Percentiles rank a stretch among this genome's conserved stretches.
These are phyloP conservation scores for Crambe crambe DNA, from an alignment of 37 sponge, comb jelly and placozoan genomes.

Conservation along the genomic window DNA sequence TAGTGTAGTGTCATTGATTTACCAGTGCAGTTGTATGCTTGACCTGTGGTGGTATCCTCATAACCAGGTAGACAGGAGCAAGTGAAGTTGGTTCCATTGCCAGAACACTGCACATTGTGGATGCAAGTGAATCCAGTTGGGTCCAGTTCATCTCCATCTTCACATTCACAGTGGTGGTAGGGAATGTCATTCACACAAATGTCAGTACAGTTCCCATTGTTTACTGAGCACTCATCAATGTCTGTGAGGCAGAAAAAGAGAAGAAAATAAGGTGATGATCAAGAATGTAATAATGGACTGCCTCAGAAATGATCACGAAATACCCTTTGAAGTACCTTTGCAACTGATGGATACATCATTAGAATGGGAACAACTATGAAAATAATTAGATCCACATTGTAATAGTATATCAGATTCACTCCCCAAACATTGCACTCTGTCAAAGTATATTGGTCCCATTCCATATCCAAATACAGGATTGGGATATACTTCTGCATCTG, in stretches of 20 bases:
- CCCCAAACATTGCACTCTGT: too few species aligned
- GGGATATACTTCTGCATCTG: too few species aligned
- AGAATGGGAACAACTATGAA: background rate
- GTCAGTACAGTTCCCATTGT: slow-evolving; percentile 24
- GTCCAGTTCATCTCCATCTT: slow-evolving; percentile 20
- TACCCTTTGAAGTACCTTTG: slow-evolving; percentile 17
- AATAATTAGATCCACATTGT: too few species aligned
- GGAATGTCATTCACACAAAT: slow-evolving; percentile 36
- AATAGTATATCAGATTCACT: too few species aligned
- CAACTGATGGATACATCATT: slow-evolving; percentile 19
- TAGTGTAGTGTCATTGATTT: too few species aligned
- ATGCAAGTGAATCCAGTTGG: slow-evolving; percentile 6
- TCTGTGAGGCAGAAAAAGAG: too few species aligned
- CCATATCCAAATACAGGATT: too few species aligned
- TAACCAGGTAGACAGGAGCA: slow-evolving; percentile 38
- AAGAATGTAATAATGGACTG: too few species aligned
- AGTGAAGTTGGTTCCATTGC: background rate
- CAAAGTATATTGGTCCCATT: too few species aligned
- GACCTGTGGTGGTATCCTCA: background rate
- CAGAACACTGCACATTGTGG: slow-evolving; percentile 11
- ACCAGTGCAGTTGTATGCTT: slow-evolving; percentile 25
- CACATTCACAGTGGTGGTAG: slow-evolving; percentile 37
- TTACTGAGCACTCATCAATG: slow-evolving; percentile 27
- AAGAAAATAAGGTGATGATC: too few species aligned
- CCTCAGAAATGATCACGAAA: too few species aligned